These are phyloP conservation scores for Tiaroga cobitis DNA, from an alignment of 2,797 vertebrate species.

Conservation along the genomic window DNA sequence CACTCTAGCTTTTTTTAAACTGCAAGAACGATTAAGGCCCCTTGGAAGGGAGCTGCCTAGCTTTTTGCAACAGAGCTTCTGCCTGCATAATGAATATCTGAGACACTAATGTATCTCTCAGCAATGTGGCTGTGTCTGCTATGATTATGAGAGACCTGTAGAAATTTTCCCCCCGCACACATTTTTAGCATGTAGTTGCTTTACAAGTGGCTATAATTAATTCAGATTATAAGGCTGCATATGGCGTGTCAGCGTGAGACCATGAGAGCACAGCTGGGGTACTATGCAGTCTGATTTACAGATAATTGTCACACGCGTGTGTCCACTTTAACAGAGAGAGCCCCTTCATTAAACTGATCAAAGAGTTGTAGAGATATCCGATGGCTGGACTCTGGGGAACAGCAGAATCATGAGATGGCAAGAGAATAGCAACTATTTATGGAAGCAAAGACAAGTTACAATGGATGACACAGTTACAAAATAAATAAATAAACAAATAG, in stretches of 20 bases:
- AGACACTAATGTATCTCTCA: slow-evolving; percentile 29
- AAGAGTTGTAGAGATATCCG: neutral
- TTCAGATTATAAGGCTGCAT: slow-evolving; percentile 20
- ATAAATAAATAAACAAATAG: neutral
- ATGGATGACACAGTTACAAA: neutral
- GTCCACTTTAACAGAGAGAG: slow-evolving; percentile 25
- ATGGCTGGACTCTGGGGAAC: slow-evolving; percentile 2
- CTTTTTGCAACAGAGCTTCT: neutral
- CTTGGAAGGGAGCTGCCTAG: neutral
- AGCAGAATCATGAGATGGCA: neutral
- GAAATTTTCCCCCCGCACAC: neutral
- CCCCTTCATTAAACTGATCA: slow-evolving; percentile 24
- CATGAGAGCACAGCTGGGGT: slow-evolving; percentile 22
- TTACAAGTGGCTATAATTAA: slow-evolving; percentile 42
- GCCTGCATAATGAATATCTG: slow-evolving; percentile 21
- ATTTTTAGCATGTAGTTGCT: slow-evolving; percentile 33
- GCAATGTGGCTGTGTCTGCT: neutral
- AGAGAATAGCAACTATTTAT: neutral
- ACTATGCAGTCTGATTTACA: slow-evolving; percentile 22
- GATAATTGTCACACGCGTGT: neutral
- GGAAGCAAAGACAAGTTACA: neutral
- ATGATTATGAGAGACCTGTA: slow-evolving; percentile 25
- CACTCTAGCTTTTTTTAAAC: neutral
- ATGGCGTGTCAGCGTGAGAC: slow-evolving; percentile 5
- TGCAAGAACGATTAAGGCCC: neutral